Percentiles rank a stretch among this genome's conserved stretches.
phyloP scores from a whole-genome alignment of 2,888 invertebrate species.

The Pyrgus malvae region DNA sequence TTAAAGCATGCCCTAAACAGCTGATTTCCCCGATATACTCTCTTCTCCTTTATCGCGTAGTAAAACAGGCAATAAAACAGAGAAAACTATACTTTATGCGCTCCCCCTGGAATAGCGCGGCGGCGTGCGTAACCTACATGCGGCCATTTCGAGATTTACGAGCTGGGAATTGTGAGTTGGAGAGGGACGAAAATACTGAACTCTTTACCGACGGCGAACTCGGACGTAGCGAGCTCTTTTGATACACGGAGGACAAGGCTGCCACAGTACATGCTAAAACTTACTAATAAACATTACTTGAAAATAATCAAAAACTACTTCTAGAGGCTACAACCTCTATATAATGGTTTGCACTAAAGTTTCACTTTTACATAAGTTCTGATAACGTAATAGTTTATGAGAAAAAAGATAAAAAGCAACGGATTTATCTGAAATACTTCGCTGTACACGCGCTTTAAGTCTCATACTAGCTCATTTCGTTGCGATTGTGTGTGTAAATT shows the following conservation, averaged over 20 bases:
- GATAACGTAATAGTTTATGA: background rate
- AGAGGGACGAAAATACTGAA: slow-evolving; percentile 77
- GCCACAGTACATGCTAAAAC: slow-evolving; percentile 53
- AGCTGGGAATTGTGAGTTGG: slow-evolving; percentile 82
- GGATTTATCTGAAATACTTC: slow-evolving; percentile 44
- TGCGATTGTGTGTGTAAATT: slow-evolving; percentile 77
- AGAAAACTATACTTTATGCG: slow-evolving; percentile 81
- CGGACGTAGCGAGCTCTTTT: slow-evolving; percentile 63
- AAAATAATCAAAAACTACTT: background rate
- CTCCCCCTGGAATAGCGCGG: slow-evolving; percentile 73
- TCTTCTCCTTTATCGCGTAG: slow-evolving; percentile 76
- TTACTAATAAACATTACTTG: slow-evolving; percentile 36
- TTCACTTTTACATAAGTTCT: background rate
- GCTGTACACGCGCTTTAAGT: slow-evolving; percentile 52
- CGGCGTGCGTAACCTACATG: slow-evolving; percentile 83
- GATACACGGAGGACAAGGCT: slow-evolving; percentile 60
- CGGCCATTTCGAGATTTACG: slow-evolving; percentile 83
- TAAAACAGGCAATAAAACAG: slow-evolving; percentile 80
- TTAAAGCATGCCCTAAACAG: slow-evolving; percentile 81
- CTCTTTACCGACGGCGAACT: slow-evolving; percentile 72
- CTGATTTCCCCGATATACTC: slow-evolving; percentile 78
- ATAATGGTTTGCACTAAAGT: background rate
- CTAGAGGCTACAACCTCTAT: no score
- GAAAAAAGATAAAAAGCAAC: background rate
- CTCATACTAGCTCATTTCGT: slow-evolving; percentile 76